These are phyloP conservation scores for Suricata suricatta DNA, from an alignment of 2,113 vertebrate genomes.

Conservation along the genomic window DNA sequence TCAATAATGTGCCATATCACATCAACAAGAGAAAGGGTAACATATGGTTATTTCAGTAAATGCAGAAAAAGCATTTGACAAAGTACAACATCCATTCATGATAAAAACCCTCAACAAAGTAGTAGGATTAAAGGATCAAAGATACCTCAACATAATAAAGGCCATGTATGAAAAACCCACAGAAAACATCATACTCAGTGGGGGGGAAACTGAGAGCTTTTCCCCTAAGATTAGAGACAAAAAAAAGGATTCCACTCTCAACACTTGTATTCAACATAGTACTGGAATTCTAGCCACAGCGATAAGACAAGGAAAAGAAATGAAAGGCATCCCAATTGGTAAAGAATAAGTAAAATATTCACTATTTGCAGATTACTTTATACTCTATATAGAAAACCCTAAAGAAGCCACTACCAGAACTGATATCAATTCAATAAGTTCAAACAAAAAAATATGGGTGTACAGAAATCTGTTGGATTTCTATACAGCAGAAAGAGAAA, in stretches of 20 bases:
- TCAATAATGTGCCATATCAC: neutral
- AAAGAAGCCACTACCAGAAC: neutral
- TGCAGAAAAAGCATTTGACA: neutral
- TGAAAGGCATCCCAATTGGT: neutral
- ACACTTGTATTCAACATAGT: neutral
- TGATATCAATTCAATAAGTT: neutral
- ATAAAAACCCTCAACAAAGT: neutral
- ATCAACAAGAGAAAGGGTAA: neutral
- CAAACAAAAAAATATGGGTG: neutral
- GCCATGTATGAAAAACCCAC: neutral
- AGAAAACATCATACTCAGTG: neutral
- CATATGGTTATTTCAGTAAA: neutral
- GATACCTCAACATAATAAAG: neutral
- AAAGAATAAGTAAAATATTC: neutral
- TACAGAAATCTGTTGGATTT: neutral
- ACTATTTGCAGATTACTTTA: neutral
- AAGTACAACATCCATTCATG: neutral
- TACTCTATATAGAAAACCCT: neutral
- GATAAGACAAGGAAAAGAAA: neutral
- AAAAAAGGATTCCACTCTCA: neutral
- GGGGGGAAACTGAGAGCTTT: neutral
- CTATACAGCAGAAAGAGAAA: neutral
- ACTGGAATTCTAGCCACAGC: neutral
- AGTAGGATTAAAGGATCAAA: neutral
- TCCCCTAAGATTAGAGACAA: neutral